Evolutionary conservation across 2,888 invertebrate species (phyloP), one percentile per base, ranked within the genome.

Genomic region (Drosophila pseudotalamancana): DNA sequence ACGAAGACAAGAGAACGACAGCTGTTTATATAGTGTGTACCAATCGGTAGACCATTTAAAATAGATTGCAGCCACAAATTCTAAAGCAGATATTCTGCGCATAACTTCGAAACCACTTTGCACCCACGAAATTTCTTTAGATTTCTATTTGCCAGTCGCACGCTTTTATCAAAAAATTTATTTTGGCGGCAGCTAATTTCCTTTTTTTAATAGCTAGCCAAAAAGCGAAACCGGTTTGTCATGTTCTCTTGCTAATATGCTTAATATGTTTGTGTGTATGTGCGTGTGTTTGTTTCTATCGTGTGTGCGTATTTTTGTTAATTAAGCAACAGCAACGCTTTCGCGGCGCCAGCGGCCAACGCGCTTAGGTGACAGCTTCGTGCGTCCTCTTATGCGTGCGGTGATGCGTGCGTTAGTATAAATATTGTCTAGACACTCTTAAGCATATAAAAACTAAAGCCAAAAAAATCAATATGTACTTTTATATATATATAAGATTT

Each of bases 211-310:
- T 57, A 46, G 62, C 63, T 14, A 42, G 37, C 62, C 43, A 64
- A 83, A n/a, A 76, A 65, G 61, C 56, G 73, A 86, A 79, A 86
- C 87, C 80, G 48, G 84, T 86, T 76, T 68, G 62, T 76, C 77
- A 83, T 77, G 80, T 86, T 83, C 80, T 66, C 57, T 59, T 27
- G 59, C 72, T 55, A 71, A 73, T 49, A 49, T 46, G 31, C 16
- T 14, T 45, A 35, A 19, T 37, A 46, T 19, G 16, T 19, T 11
- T 25, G 9, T 35, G 50, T 16, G 9, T 19, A 11, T 19, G 25
- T 21, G 34, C 6, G 9, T 34, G 16, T 49, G 3, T 29, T 2
- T n/a, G 4, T 43, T n/a, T n/a, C n/a, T n/a, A n/a, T n/a, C n/a
- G 25, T 42, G 19, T 25, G 19, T 37, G 39, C 35, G 32, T 67